Conservation (phyloP, 2,797 vertebrate species). For the Florisuga fusca region DNA sequence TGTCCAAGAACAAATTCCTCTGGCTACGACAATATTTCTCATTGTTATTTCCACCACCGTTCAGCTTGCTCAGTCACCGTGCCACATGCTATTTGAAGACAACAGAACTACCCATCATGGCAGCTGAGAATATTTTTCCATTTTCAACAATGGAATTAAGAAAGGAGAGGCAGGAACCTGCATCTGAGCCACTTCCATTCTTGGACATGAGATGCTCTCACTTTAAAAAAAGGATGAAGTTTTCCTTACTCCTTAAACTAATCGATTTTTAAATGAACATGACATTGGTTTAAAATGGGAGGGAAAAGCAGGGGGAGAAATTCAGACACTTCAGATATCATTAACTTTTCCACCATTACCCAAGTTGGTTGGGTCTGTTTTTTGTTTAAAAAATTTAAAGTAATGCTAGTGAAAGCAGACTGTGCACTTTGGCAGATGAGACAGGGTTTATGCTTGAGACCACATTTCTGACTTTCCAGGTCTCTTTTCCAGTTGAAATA, state of each 20-base stretch:
- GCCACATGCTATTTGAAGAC: background rate
- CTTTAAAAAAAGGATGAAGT: background rate
- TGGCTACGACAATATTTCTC: background rate
- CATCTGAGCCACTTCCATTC: slow-evolving; percentile 29
- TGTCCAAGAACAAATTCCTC: slow-evolving; percentile 16
- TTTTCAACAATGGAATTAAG: background rate
- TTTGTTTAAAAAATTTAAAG: slow-evolving; percentile 9
- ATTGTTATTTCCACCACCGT: background rate
- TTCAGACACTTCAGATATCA: background rate
- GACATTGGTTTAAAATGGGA: slow-evolving; percentile 1
- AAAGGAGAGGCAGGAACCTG: slow-evolving; percentile 14
- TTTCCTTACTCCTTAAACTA: background rate
- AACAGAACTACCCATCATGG: slow-evolving; percentile 3
- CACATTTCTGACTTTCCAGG: background rate
- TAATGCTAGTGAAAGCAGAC: background rate
- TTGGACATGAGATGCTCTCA: slow-evolving; percentile 6
- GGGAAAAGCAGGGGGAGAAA: background rate
- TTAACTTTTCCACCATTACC: background rate
- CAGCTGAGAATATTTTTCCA: slow-evolving; percentile 34
- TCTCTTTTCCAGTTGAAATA: background rate
- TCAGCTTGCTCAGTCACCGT: background rate
- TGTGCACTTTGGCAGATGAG: background rate
- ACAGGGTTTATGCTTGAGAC: background rate
- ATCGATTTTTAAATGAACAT: background rate
- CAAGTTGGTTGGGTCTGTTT: background rate